Percentiles rank a stretch among this genome's conserved stretches.
Conservation (phyloP, 2,888 invertebrate species). For the Cacoxenus indagator region DNA sequence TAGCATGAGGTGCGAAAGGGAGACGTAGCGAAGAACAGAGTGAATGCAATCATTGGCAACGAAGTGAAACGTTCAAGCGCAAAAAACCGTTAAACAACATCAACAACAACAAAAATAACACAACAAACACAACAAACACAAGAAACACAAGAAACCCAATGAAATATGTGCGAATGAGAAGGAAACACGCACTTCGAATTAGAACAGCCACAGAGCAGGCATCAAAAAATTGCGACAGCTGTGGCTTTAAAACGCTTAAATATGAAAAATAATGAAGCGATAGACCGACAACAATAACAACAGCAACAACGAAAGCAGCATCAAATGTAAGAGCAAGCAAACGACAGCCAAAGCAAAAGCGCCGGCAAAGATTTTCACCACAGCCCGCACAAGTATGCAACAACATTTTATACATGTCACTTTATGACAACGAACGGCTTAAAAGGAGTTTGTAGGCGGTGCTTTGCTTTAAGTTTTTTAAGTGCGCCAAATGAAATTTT, state of each 20-base stretch:
- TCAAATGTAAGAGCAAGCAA: neutral
- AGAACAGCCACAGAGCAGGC: neutral
- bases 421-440: conserved; percentile 4
- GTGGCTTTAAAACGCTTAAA: conserved; percentile 20
- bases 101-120: conserved; percentile 29
- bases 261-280: neutral
- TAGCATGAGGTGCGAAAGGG: neutral
- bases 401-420: conserved; percentile 8
- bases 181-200: neutral
- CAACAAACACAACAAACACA: too few relatives aligned
- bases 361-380: conserved; percentile 14
- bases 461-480: neutral
- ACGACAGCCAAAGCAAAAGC: too few relatives aligned
- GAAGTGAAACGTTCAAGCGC: conserved; percentile 63
- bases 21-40: too few relatives aligned
- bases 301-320: neutral
- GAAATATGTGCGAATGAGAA: neutral
- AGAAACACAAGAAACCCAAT: too few relatives aligned
- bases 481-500: conserved; percentile 50
- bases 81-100: conserved; percentile 48
- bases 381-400: conserved; percentile 53
- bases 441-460: too few relatives aligned
- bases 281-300: conserved; percentile 15
- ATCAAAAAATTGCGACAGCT: conserved; percentile 9
- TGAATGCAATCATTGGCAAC: conserved; percentile 53